Evolutionary conservation across 2,888 invertebrate species (phyloP), one percentile per base, ranked within the genome.

Genomic region (Cantharis lateralis): DNA sequence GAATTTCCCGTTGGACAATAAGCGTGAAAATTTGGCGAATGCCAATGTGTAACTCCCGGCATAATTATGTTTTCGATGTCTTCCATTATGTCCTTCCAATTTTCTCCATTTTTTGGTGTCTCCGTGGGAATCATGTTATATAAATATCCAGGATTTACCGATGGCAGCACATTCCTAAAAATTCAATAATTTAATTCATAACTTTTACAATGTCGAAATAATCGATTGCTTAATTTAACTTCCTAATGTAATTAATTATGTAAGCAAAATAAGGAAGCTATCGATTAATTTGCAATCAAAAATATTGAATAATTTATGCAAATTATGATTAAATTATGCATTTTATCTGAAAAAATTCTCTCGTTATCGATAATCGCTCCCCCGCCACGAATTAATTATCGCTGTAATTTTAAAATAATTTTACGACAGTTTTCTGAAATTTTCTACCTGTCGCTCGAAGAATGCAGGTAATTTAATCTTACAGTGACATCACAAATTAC

Each of bases 31-130:
- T 95, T 92, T 1, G 98, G 98, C 13, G 96, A 96, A 83, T 95
- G 95, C 98, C 98, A 98, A 84, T 97, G 96, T 0, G 98, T 97
- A 32, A 94, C 95, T 81, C 98, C 98, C 0, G 98, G 98, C 93
- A 98, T 94, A 81, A 99, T 95, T 73, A 95, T 91, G 81, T 93
- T 90, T 85, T 96, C 96, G 79, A 99, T 92, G 85, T 99, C 99
- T 78, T 92, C 91, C 84, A 99, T 91, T 15, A 99, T 92, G 26
- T 93, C 92, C 83, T 94, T 91, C 97, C 98, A 99, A 10, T 92
- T 88, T 87, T 98, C 97, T 0, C 96, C 93, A 1, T 92, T 87
- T 80, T 94, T 92, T 0, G 99, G 98, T 7, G 97, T 95, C 81
- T 94, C 92, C 74, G 91, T 89, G 0, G 98, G 98, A 32, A 99